Percentiles rank a stretch among this genome's conserved stretches.
These are phyloP conservation scores for Euphydryas editha DNA, from an alignment of 2,888 invertebrate genomes.

Conservation along the genomic window DNA sequence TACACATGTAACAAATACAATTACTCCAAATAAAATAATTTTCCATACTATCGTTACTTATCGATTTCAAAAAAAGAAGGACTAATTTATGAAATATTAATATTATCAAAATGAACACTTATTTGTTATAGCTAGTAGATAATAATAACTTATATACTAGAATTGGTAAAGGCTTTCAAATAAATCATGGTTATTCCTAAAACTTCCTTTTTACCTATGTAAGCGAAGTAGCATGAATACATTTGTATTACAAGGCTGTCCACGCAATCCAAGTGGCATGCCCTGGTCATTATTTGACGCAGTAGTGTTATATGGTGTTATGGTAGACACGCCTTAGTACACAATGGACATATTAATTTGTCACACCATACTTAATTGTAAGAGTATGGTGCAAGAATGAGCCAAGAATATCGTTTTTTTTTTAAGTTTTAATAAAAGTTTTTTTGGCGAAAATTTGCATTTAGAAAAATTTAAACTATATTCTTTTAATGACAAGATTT, in stretches of 20 bases:
- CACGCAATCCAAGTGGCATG: constrained; percentile 9
- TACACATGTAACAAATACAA: too few species aligned
- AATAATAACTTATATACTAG: too few species aligned
- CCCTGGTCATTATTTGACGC: constrained; percentile 15
- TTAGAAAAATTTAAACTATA: too few species aligned
- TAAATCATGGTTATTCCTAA: too few species aligned
- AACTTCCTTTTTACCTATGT: neutral
- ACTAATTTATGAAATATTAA: too few species aligned
- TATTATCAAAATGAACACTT: too few species aligned
- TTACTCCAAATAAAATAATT: too few species aligned
- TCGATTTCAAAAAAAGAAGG: too few species aligned
- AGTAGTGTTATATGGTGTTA: constrained; percentile 38
- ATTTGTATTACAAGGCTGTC: neutral
- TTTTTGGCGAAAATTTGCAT: neutral
- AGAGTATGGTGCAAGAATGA: constrained; percentile 48
- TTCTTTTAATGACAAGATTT: too few species aligned
- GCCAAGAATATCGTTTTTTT: constrained; percentile 28
- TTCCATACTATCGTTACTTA: too few species aligned
- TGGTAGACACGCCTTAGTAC: constrained; percentile 55
- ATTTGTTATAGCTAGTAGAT: too few species aligned
- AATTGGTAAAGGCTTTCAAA: too few species aligned
- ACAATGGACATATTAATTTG: constrained; percentile 67
- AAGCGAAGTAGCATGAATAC: neutral
- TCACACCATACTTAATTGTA: constrained; percentile 62
- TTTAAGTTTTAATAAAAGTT: neutral